Percentiles rank a stretch among this genome's conserved stretches.
These are phyloP conservation scores for Bombus superbus DNA, from an alignment of 1,140 invertebrate genomes.

Conservation along the genomic window DNA sequence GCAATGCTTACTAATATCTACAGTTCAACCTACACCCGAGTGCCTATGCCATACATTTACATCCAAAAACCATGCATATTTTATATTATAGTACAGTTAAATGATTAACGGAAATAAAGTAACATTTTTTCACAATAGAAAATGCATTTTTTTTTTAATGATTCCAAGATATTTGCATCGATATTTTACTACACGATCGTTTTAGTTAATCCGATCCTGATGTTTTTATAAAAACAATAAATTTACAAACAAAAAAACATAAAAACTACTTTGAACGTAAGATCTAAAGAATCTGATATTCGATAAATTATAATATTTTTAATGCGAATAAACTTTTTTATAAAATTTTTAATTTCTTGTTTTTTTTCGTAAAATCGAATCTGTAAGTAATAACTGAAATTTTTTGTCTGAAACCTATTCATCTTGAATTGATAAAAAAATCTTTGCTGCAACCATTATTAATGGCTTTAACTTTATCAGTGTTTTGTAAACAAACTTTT, in stretches of 20 bases:
- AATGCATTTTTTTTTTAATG: slow-evolving; percentile 47
- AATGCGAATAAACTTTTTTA: slow-evolving; percentile 2
- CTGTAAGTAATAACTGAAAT: slow-evolving; percentile 5
- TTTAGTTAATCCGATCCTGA: slow-evolving; percentile 3
- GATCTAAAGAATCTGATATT: not conserved
- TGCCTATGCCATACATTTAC: slow-evolving; percentile 79
- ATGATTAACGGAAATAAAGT: slow-evolving; percentile 53
- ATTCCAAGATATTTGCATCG: slow-evolving; percentile 13
- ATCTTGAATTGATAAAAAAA: not conserved
- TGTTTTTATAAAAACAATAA: not conserved
- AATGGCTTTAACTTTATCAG: slow-evolving; percentile 20
- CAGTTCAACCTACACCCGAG: slow-evolving; percentile 78
- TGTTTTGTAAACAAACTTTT: slow-evolving; percentile 57
- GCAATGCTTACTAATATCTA: slow-evolving; percentile 81
- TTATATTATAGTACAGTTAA: slow-evolving; percentile 58
- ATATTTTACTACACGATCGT: slow-evolving; percentile 28
- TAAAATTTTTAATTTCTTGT: slow-evolving; percentile 11
- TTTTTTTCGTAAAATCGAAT: not conserved
- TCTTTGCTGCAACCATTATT: slow-evolving; percentile 17
- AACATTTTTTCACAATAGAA: slow-evolving; percentile 43
- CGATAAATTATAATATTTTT: not conserved
- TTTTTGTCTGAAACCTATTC: not conserved
- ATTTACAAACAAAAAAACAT: not conserved
- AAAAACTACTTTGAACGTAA: not conserved
- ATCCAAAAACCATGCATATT: slow-evolving; percentile 80